Evolutionary conservation across 2,888 invertebrate species (phyloP), one percentile per base, ranked within the genome.

Genomic region (Heliconius erato): DNA sequence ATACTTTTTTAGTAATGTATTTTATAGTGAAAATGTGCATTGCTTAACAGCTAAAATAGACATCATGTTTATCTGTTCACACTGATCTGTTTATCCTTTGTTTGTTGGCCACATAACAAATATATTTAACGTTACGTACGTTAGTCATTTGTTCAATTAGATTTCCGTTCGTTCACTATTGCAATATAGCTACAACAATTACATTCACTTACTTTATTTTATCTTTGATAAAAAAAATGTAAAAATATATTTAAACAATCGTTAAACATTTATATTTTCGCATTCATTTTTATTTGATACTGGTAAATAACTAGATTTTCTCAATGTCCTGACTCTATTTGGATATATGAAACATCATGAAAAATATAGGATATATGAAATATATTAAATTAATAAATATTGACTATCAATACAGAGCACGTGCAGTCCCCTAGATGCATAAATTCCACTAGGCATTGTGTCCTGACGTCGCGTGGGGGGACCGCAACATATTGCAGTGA

Each of bases 371-470:
- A 69, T 69, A 16, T 72, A 28, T 71, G 2, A 32, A 26, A 72
- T 28, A 26, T 26, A 68, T 35, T 71, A 19, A 16, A 12, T 35
- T 67, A 32, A 78, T 65, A 71, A 77, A 78, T 80, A 26, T 80
- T 89, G 85, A 91, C 85, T 86, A 88, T 89, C 87, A 84, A 88
- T 82, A 77, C 67, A 79, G 82, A 87, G 91, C 93, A 94, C 93
- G 93, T 94, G 93, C 90, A 88, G 87, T 90, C 91, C 92, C 89
- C 87, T 90, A 91, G 90, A 91, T 92, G 92, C 92, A 93, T 93
- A 94, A 94, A 94, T 94, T 92, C 88, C 87, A 81, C 85, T 87
- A 88, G 89, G 90, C 89, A 92, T 92, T 92, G 91, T 91, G 83
- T 86, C 84, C 86, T 89, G 91, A 90, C 91, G 89, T 89, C 89